Conservation (phyloP, 2,113 vertebrate genomes). For the Tretioscincus oriximinensis region DNA sequence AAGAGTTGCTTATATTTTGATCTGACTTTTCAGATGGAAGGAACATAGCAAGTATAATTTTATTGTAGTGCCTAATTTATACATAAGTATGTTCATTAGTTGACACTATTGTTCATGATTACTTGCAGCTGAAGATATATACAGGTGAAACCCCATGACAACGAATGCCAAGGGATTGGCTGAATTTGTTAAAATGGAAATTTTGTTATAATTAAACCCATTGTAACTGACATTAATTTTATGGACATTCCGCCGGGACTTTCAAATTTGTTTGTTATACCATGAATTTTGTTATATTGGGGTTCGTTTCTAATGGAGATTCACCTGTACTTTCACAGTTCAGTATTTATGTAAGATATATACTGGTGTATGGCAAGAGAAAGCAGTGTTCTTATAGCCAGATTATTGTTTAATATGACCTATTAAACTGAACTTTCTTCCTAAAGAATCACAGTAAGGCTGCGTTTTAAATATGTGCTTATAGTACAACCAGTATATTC, state of each 20-base stretch:
- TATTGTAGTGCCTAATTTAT: neutral
- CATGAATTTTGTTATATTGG: too few relatives aligned
- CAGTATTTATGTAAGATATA: neutral
- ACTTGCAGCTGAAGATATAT: neutral
- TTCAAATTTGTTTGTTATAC: too few relatives aligned
- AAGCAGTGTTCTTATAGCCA: neutral
- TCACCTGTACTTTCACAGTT: neutral
- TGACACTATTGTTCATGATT: neutral
- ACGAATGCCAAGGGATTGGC: too few relatives aligned
- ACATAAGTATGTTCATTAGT: neutral
- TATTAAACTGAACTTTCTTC: neutral
- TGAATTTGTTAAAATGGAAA: too few relatives aligned
- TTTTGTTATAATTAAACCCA: too few relatives aligned
- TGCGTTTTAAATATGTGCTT: neutral
- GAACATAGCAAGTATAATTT: neutral
- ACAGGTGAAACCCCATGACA: too few relatives aligned
- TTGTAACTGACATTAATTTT: too few relatives aligned
- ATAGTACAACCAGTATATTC: neutral
- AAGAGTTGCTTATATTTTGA: neutral
- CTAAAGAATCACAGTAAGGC: neutral
- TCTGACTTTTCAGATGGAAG: neutral
- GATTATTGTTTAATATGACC: neutral
- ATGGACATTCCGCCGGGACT: too few relatives aligned
- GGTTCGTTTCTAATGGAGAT: too few relatives aligned
- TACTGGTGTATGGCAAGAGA: too few relatives aligned